Percentiles rank a stretch among this genome's conserved stretches.
Conservation (phyloP, 2,888 invertebrate species). For the Trissoscelio sp. region DNA sequence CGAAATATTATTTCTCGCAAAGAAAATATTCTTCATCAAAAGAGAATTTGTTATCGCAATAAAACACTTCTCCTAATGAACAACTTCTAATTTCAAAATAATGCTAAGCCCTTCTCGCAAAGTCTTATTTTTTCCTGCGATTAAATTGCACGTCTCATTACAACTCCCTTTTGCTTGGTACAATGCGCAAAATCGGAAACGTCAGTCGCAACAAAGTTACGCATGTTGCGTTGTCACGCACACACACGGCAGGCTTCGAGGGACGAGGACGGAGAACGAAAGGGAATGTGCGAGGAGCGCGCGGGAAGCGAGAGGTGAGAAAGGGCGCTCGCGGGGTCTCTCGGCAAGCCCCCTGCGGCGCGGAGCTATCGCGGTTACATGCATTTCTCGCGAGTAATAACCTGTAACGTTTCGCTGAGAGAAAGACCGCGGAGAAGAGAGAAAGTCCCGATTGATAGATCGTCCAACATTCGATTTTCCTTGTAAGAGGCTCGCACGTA, state of each 20-base stretch:
- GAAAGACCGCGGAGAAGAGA: conserved; percentile 64
- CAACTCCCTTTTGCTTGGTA: neutral
- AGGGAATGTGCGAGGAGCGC: conserved; percentile 52
- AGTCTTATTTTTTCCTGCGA: neutral
- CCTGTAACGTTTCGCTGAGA: conserved; percentile 78
- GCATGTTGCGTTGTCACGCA: conserved; percentile 46
- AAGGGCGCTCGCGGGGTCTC: conserved; percentile 72
- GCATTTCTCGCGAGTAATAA: conserved; percentile 79
- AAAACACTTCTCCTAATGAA: no score
- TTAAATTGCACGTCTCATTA: conserved; percentile 20
- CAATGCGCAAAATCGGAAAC: conserved; percentile 34
- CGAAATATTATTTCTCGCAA: no score
- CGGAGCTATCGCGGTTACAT: conserved; percentile 78
- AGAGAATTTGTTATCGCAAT: no score
- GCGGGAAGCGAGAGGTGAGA: conserved; percentile 65
- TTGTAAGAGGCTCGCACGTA: conserved; percentile 74
- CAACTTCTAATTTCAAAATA: neutral
- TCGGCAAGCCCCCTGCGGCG: conserved; percentile 76
- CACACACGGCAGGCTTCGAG: conserved; percentile 3
- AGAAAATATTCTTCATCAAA: no score
- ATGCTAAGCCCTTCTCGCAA: conserved; percentile 2
- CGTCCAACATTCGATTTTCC: conserved; percentile 76
- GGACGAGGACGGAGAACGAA: conserved; percentile 38
- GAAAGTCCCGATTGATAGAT: conserved; percentile 77
- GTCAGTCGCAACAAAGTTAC: conserved; percentile 47